phyloP scores from a whole-genome alignment of 2,888 invertebrate species.

The Tipula confusa region DNA sequence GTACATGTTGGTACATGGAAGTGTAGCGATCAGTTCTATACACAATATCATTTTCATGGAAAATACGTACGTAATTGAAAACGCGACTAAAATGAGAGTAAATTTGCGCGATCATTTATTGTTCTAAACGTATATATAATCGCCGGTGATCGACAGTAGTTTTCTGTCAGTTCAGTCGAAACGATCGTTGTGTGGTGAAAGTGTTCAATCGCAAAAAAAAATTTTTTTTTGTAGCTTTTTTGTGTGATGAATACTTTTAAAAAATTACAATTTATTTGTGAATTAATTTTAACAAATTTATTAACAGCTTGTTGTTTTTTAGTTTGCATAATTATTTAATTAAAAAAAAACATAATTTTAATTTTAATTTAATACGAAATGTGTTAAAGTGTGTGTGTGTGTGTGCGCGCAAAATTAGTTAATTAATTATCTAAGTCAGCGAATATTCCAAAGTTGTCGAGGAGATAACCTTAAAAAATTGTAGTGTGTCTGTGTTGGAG shows the following conservation, averaged over 20 bases:
- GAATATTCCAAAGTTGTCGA: not conserved
- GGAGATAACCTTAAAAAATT: too few relatives aligned
- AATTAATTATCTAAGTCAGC: not conserved
- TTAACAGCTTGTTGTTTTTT: not conserved
- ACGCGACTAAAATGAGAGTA: not conserved
- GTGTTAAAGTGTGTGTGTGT: not conserved
- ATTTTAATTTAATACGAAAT: not conserved
- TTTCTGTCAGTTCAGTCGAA: not conserved
- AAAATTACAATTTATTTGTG: not conserved
- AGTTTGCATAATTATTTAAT: not conserved
- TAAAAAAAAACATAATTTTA: not conserved
- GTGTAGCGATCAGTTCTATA: not conserved
- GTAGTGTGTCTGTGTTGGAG: too few relatives aligned
- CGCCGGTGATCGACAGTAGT: not conserved
- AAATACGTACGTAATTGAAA: not conserved
- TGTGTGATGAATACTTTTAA: constrained; percentile 1
- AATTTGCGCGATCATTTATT: not conserved
- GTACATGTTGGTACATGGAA: not conserved
- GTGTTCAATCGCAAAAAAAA: not conserved
- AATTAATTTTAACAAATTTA: constrained; percentile 8
- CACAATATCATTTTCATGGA: not conserved
- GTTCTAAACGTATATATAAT: not conserved
- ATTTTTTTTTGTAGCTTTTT: not conserved
- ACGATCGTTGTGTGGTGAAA: not conserved
- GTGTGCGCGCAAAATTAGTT: not conserved